A percentile compares a stretch with the other conserved stretches of the same genome.
Evolutionary conservation across 2,113 vertebrate species (phyloP).

Genomic region (Megaceryle maxima): DNA sequence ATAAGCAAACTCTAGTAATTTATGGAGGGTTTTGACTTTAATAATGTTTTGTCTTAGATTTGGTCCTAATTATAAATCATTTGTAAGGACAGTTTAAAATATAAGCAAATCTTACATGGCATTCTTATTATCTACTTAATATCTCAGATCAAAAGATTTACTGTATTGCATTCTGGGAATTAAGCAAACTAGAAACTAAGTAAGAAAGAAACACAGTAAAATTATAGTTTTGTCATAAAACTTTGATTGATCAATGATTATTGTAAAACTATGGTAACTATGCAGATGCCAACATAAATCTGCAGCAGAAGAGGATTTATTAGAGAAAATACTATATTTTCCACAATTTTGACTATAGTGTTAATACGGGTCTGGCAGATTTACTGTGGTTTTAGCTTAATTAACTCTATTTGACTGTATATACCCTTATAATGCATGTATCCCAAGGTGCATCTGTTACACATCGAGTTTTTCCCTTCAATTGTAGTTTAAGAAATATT

Average conservation of each 20-base stretch:
- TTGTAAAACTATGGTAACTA: conserved; percentile 74
- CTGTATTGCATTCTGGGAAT: conserved; percentile 73
- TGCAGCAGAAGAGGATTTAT: conserved; percentile 71
- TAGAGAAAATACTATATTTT: conserved; percentile 74
- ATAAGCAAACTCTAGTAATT: conserved; percentile 64
- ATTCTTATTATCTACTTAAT: conserved; percentile 79
- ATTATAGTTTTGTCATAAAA: conserved; percentile 78
- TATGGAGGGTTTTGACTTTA: conserved; percentile 73
- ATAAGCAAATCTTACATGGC: conserved; percentile 76
- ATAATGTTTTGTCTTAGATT: conserved; percentile 78
- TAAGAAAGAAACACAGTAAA: conserved; percentile 62
- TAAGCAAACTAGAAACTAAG: conserved; percentile 75
- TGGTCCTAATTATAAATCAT: conserved; percentile 77
- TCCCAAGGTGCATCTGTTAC: conserved; percentile 31
- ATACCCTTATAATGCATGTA: conserved; percentile 62
- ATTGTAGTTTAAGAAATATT: conserved; percentile 52
- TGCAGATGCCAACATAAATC: conserved; percentile 73
- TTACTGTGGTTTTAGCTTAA: conserved; percentile 75
- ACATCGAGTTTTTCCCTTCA: conserved; percentile 15
- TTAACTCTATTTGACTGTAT: conserved; percentile 69
- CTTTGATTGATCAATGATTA: conserved; percentile 78
- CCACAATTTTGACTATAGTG: conserved; percentile 69
- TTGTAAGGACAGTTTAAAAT: conserved; percentile 73
- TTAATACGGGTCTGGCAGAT: conserved; percentile 72
- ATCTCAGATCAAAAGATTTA: conserved; percentile 71